Evolutionary conservation across 92 coral and sea anemone species (phyloP), one percentile per base, ranked within the genome.

Genomic region (Paragorgia papillata): DNA sequence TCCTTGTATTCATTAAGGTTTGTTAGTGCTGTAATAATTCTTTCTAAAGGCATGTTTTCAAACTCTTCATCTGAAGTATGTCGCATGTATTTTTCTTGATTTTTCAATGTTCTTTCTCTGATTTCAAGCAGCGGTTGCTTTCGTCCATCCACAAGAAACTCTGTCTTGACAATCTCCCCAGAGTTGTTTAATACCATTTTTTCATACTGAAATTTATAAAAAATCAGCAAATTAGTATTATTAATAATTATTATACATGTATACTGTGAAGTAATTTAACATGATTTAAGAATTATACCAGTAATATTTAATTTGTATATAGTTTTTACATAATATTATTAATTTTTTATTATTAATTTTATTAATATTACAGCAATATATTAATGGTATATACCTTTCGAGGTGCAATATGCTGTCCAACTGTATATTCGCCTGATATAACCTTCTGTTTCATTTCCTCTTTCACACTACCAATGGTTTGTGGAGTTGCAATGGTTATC

Each of bases 341-440:
- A 37, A 4, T 37, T 37, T 37, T 37, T 4, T 37, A 4, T 5
- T 5, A 4, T 12, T 4, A 46, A 46, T 6, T n/a, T n/a, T n/a
- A n/a, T n/a, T n/a, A n/a, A n/a, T n/a, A n/a, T n/a, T n/a, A n/a
- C n/a, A n/a, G n/a, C n/a, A n/a, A n/a, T n/a, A n/a, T n/a, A n/a
- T n/a, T n/a, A n/a, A n/a, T n/a, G n/a, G n/a, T n/a, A n/a, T n/a
- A n/a, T 44, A 87, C 88, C 90, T 79, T 78, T 66, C 69, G 32
- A 15, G 85, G 88, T 30, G 76, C 90, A 71, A 83, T 83, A 71
- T 63, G 60, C 57, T 87, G 79, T 7, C 90, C 88, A 71, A 79
- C 62, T 15, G 88, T 78, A 40, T 77, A 78, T 58, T 84, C 84
- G 29, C 75, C 75, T 26, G 79, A 67, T 20, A 51, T 12, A 28